Evolutionary conservation across 2,113 vertebrate genomes (phyloP), one percentile per base, ranked within the genome.

Genomic region (Crotalus helleri): DNA sequence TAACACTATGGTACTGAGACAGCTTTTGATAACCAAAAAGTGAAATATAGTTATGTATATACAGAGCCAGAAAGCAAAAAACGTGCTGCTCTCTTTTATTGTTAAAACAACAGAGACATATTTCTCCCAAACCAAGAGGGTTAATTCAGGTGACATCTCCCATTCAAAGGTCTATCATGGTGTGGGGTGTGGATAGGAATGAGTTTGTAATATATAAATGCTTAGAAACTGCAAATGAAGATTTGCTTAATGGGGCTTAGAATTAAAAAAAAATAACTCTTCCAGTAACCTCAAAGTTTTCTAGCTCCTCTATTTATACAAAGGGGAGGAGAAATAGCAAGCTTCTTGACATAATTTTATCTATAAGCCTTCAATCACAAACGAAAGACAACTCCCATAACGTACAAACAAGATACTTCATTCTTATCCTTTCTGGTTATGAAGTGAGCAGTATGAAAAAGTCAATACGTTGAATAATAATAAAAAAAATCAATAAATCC

Each of bases 301-400:
- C 19, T 44, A 81, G 17, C 90, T 93, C 81, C 23, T 85, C 46
- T 39, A 26, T 23, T 23, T 93, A 93, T 89, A 24, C 3, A 49
- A 17, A 90, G 39, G 49, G 26, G 85, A 44, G 53, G 90, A 93
- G 57, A 92, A 61, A 54, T 8, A 55, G 17, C 86, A 69, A 90
- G 53, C 24, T 23, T 88, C 94, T 58, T 2, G 49, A 87, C 11
- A 33, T 4, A 49, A 0, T 4, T 39, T 94, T 95, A 91, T 53
- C 33, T 58, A 91, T 89, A 3, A 87, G 15, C 13, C 61, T 87
- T 93, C 89, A 96, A 74, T 93, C 87, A 91, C 81, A 94, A 39
- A 58, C 0, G 2, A 44, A 33, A 55, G 57, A 29, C 29, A 81
- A 81, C 74, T 81, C 15, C 2, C 0, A 85, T 3, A 24, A 33